Percentiles rank a stretch among this genome's conserved stretches.
Conservation (phyloP, 2,888 invertebrate species). For the Cheilosia pagana region DNA sequence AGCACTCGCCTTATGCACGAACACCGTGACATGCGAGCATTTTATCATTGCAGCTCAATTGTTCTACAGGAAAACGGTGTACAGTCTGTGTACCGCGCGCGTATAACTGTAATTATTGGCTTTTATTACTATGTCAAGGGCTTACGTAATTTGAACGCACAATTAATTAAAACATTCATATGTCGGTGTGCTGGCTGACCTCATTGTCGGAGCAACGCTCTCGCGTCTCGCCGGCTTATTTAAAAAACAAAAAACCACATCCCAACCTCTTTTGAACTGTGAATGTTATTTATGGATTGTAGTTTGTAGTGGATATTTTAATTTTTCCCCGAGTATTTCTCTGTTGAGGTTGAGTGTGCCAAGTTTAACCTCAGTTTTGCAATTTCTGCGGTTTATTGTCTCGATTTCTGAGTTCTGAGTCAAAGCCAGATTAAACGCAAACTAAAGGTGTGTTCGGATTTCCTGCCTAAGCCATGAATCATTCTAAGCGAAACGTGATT, state of each 20-base stretch:
- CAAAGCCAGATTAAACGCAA: slow-evolving; percentile 15
- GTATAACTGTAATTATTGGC: slow-evolving; percentile 36
- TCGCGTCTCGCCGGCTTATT: slow-evolving; percentile 53
- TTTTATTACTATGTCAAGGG: slow-evolving; percentile 67
- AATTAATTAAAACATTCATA: slow-evolving; percentile 63
- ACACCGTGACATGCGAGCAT: slow-evolving; percentile 40
- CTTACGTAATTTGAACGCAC: slow-evolving; percentile 69
- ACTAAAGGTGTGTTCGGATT: slow-evolving; percentile 19
- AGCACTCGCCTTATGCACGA: slow-evolving; percentile 20
- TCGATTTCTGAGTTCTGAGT: slow-evolving; percentile 12
- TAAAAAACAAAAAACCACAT: slow-evolving; percentile 26
- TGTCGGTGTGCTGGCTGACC: slow-evolving; percentile 61
- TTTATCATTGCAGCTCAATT: slow-evolving; percentile 48
- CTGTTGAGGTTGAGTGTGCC: background rate
- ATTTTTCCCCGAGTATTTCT: background rate
- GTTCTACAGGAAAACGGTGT: slow-evolving; percentile 34
- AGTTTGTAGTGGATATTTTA: background rate
- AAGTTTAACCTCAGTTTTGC: background rate
- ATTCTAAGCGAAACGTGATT: slow-evolving; percentile 5
- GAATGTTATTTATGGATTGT: slow-evolving; percentile 2
- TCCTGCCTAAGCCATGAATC: slow-evolving; percentile 10
- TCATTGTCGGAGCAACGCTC: slow-evolving; percentile 60
- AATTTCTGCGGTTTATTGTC: slow-evolving; percentile 4
- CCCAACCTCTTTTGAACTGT: slow-evolving; percentile 39
- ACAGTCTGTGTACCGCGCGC: slow-evolving; percentile 21